These are phyloP conservation scores for Lottia gigantea DNA, from an alignment of 2,888 invertebrate genomes.

Conservation along the genomic window DNA sequence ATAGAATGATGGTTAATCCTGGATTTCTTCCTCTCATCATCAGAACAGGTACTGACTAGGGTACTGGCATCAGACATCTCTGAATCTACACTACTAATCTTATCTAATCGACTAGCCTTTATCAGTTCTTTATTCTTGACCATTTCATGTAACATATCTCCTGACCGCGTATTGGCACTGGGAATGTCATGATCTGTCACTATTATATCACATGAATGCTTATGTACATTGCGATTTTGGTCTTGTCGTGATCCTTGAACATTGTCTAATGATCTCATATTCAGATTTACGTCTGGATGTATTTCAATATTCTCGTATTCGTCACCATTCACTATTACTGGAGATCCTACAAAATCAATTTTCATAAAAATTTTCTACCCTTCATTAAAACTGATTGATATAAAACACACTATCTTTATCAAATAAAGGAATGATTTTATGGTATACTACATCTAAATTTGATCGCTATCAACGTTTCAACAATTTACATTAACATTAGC, in stretches of 20 bases:
- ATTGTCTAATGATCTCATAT: constrained; percentile 21
- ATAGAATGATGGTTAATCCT: constrained; percentile 74
- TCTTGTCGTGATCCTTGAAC: neutral
- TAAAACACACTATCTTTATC: no score
- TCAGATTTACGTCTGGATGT: constrained; percentile 42
- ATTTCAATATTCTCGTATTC: constrained; percentile 67
- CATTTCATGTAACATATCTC: constrained; percentile 94
- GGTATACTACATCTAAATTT: no score
- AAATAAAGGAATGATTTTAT: no score
- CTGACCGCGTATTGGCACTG: constrained; percentile 56
- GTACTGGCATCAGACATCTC: constrained; percentile 79
- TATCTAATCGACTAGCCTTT: constrained; percentile 35
- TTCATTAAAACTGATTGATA: no score
- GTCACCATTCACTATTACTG: constrained; percentile 66
- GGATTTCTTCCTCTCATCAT: constrained; percentile 42
- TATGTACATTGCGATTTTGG: constrained; percentile 2
- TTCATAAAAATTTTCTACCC: no score
- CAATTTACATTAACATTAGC: no score
- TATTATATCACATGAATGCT: constrained; percentile 55
- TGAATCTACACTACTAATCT: constrained; percentile 86
- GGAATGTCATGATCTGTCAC: constrained; percentile 44
- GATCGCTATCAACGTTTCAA: no score
- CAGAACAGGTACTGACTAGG: constrained; percentile 60
- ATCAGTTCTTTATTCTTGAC: constrained; percentile 91
- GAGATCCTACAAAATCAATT: constrained; percentile 54